Base-by-base conservation (phyloP, 1,140 invertebrate species). In the Nomia melanderi region DNA sequence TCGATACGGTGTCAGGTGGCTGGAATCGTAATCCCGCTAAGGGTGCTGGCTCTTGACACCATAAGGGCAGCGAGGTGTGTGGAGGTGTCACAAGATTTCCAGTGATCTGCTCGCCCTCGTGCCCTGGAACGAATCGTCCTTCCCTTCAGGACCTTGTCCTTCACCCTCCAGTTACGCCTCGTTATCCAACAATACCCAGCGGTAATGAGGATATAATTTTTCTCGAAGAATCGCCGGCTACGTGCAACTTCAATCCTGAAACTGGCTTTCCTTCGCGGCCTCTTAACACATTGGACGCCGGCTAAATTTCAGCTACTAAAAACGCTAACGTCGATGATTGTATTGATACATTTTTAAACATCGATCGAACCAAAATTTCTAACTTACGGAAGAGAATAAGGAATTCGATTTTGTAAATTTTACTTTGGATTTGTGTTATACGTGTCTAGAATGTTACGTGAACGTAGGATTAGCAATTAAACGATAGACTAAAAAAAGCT, bases 1-100 rank as follows among this genome's bases (percentile, higher is more conserved):
- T 81, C 77, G 85, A 82, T 67, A 85, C 81, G 87, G 85, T 77
- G 87, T 88, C 87, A 88, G 87, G 82, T 88, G 87, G 86, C 36
- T 69, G 65, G 77, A 77, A 81, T 81, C 82, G 81, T 86, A 74
- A 84, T 78, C 72, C 67, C 56, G 39, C 50, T 29, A 57, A 67
- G 44, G 77, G 70, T 82, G 74, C 50, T 50, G 77, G 25, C 60
- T 84, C n/a, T 86, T 87, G 77, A 87, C 87, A 88, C 86, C 87
- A 88, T 88, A 88, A 88, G 87, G 87, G 69, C 74, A 87, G 82
- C 83, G 77, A 86, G 77, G 79, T 81, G 65, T 81, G 86, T 80
- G 81, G 77, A 86, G 77, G 79, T 81, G 65, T 81, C 73, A 57
- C 75, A 67, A 70, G 57, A 75, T 74, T 63, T 76, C 80, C 54